Percentiles rank a stretch among this genome's conserved stretches.
Conservation (phyloP, 2,888 invertebrate genomes). For the Tetranychus piercei region DNA sequence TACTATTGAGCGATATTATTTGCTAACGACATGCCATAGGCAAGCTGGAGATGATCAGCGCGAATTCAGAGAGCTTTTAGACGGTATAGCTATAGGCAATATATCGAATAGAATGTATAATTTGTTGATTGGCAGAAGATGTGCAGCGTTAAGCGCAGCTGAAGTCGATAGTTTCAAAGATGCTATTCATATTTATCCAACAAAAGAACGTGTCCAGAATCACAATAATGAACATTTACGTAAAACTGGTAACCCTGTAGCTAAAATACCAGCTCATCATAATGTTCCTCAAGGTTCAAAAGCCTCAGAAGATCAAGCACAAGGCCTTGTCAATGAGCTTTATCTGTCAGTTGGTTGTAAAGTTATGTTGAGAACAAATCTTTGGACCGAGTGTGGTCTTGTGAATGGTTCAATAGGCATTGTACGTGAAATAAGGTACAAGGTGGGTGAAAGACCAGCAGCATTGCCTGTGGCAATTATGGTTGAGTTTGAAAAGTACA, state of each 20-base stretch:
- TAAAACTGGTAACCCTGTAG: not conserved
- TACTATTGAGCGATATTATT: not conserved
- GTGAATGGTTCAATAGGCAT: not conserved
- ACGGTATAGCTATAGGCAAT: not conserved
- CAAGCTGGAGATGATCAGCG: not conserved
- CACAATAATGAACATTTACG: not conserved
- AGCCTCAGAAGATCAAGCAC: not conserved
- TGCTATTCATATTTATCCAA: not conserved
- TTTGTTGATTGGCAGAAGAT: not conserved
- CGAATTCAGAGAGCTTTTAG: not conserved
- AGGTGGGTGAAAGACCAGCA: not conserved
- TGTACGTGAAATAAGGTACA: not conserved
- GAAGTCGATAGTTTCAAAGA: not conserved
- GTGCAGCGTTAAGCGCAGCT: no score
- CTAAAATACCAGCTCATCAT: not conserved
- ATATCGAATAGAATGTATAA: not conserved
- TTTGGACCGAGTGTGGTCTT: not conserved
- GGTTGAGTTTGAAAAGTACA: no score
- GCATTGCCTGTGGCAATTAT: no score
- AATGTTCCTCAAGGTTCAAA: not conserved
- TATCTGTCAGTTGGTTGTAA: not conserved
- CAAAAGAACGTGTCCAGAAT: not conserved
- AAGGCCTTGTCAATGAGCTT: not conserved
- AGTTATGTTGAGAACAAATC: not conserved
- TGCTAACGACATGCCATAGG: not conserved